Evolutionary conservation across 2,888 invertebrate genomes (phyloP).

Genomic region (Dugesia japonica): DNA sequence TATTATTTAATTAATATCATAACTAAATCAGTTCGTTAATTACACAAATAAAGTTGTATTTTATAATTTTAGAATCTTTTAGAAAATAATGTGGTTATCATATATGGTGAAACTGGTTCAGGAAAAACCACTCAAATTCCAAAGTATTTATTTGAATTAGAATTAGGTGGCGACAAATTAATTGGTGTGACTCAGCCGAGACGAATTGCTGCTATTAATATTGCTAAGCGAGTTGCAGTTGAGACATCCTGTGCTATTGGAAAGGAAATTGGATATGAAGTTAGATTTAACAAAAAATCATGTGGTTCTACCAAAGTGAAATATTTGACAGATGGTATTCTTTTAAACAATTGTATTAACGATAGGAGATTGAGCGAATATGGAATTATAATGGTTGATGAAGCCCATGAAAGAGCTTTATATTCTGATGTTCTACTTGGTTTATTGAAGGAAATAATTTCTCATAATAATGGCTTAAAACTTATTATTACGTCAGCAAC

Average conservation of each 20-base stretch:
- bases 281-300: slow-evolving; percentile 39
- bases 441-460: slow-evolving; percentile 41
- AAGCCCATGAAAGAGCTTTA: slow-evolving; percentile 47
- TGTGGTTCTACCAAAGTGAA: slow-evolving; percentile 39
- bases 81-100: background rate
- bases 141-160: background rate
- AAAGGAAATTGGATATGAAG: slow-evolving; percentile 41
- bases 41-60: too few species aligned
- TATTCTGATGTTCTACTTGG: slow-evolving; percentile 46
- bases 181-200: background rate
- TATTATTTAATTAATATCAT: too few species aligned
- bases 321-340: slow-evolving; percentile 44
- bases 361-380: slow-evolving; percentile 38
- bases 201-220: background rate
- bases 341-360: slow-evolving; percentile 43
- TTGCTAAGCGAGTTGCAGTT: background rate
- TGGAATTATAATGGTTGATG: slow-evolving; percentile 38
- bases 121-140: background rate
- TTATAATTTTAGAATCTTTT: background rate
- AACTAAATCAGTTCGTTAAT: too few species aligned
- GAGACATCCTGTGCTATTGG: slow-evolving; percentile 42
- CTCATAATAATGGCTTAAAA: slow-evolving; percentile 52
- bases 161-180: background rate
- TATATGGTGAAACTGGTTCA: background rate
- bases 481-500: slow-evolving; percentile 97